phyloP scores from a whole-genome alignment of 2,113 vertebrate species.

The Anthoscopus minutus region DNA sequence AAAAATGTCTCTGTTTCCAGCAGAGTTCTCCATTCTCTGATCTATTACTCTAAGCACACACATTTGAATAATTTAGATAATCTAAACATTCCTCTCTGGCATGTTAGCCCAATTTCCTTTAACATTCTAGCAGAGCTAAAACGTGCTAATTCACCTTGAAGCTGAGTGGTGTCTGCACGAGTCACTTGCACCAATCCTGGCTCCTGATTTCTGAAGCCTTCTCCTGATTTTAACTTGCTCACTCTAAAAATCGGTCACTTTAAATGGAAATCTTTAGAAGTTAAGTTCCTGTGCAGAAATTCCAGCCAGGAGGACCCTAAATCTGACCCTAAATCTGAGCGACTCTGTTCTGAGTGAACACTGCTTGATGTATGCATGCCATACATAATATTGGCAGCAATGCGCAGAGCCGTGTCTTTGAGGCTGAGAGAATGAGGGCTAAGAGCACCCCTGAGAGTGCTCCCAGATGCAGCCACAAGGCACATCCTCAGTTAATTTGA shows the following conservation, averaged over 20 bases:
- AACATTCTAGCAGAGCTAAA: neutral
- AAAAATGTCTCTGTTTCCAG: neutral
- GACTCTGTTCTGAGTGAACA: too few species aligned
- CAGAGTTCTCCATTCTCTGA: neutral
- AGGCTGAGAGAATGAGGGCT: neutral
- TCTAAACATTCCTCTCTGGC: neutral
- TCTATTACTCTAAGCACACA: neutral
- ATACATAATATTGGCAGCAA: neutral
- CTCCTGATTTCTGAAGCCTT: neutral
- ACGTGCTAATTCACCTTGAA: neutral
- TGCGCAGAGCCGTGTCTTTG: neutral
- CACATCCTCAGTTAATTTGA: neutral
- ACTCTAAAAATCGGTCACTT: neutral
- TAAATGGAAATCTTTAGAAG: neutral
- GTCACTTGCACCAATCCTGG: neutral
- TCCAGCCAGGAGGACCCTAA: neutral
- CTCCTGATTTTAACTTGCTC: neutral
- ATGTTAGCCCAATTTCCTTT: neutral
- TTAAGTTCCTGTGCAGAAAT: neutral
- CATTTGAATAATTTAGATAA: neutral
- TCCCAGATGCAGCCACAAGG: neutral
- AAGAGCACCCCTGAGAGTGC: neutral
- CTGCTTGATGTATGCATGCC: neutral
- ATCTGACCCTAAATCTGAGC: too few species aligned
- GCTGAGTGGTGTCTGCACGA: neutral